phyloP scores from a whole-genome alignment of 2,888 invertebrate genomes.

The Zygothrica quintamaculata region DNA sequence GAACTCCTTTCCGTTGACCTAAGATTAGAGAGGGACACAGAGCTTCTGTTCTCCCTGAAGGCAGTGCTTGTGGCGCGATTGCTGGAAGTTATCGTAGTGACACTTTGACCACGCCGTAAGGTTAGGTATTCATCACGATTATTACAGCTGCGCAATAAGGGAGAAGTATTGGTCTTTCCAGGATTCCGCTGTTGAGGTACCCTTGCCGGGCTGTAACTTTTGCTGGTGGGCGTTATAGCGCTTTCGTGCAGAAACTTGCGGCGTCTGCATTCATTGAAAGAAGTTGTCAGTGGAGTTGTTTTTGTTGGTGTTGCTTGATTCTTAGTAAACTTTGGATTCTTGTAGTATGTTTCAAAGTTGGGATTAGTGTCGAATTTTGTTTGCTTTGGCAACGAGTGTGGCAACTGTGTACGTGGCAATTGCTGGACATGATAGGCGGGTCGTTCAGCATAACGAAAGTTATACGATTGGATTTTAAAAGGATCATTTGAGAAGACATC shows the following conservation, averaged over 20 bases:
- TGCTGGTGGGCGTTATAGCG: conserved; percentile 18
- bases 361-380: not conserved
- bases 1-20: conserved; percentile 10
- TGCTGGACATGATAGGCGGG: conserved; percentile 61
- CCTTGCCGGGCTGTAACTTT: not conserved
- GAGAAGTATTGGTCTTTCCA: conserved; percentile 19
- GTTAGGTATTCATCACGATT: conserved; percentile 39
- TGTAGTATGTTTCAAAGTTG: conserved; percentile 67
- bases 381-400: not conserved
- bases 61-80: conserved; percentile 1
- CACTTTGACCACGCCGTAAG: conserved; percentile 30
- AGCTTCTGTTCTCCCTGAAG: not conserved
- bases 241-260: conserved; percentile 58
- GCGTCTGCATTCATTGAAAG: conserved; percentile 60
- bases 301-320: not conserved
- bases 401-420: conserved; percentile 36
- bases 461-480: conserved; percentile 82
- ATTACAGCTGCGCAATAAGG: conserved; percentile 47
- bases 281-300: conserved; percentile 9
- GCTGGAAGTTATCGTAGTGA: no score
- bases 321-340: conserved; percentile 67
- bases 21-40: conserved; percentile 11
- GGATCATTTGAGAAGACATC: conserved; percentile 81
- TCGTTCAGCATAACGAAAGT: conserved; percentile 80
- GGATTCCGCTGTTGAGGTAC: not conserved